Evolutionary conservation across 2,888 invertebrate species (phyloP).

Genomic region (Anoncus sp.): DNA sequence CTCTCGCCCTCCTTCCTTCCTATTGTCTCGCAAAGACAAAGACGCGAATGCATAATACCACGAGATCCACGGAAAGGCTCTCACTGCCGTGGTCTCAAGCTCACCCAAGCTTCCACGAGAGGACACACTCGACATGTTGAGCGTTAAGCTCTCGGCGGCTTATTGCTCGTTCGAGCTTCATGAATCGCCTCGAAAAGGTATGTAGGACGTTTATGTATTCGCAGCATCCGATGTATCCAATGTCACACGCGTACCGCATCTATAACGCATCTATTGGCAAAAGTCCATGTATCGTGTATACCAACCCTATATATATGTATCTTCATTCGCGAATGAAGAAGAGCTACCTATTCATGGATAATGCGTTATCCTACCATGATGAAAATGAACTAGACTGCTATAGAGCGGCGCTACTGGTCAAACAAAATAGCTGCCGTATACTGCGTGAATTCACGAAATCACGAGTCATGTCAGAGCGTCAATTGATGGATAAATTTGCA

Average conservation of each 20-base stretch:
- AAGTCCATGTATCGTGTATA: neutral
- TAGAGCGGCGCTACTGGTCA: neutral
- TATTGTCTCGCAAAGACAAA: conserved; percentile 59
- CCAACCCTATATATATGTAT: too few relatives aligned
- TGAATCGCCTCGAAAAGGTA: conserved; percentile 12
- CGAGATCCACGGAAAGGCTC: conserved; percentile 39
- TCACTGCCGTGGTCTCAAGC: conserved; percentile 8
- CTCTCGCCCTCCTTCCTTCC: neutral
- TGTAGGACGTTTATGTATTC: conserved; percentile 1
- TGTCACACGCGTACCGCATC: too few relatives aligned
- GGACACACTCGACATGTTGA: conserved; percentile 44
- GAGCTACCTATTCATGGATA: too few relatives aligned
- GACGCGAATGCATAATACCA: conserved; percentile 55
- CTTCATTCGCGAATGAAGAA: too few relatives aligned
- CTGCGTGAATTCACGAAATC: too few relatives aligned
- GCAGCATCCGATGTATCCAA: neutral
- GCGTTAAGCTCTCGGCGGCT: conserved; percentile 43
- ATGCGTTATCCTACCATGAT: too few relatives aligned
- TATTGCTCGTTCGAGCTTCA: conserved; percentile 42
- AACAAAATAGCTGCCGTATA: neutral
- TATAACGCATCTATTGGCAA: neutral
- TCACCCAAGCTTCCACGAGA: conserved; percentile 20
- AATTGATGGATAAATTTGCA: too few relatives aligned
- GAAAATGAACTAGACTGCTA: too few relatives aligned
- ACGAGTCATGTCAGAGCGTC: too few relatives aligned